phyloP scores from a whole-genome alignment of 2,113 vertebrate genomes.

The Dicaeum eximium region DNA sequence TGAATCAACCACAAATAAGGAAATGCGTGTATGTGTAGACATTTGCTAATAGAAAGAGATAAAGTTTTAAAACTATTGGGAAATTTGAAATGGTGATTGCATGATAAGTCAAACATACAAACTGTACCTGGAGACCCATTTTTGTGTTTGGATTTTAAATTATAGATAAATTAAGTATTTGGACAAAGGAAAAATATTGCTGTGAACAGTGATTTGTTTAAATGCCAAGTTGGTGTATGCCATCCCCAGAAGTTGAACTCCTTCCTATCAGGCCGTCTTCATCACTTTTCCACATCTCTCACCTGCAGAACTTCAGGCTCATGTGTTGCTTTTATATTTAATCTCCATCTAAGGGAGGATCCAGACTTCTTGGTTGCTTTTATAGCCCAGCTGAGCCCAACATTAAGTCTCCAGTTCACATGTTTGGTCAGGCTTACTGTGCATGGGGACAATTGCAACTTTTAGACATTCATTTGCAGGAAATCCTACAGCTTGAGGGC shows the following conservation, averaged over 20 bases:
- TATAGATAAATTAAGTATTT: not conserved
- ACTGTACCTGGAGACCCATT: not conserved
- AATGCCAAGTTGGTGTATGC: not conserved
- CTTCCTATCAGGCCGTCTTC: not conserved
- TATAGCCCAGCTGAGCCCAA: not conserved
- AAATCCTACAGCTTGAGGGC: not conserved
- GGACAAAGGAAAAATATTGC: not conserved
- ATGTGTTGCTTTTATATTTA: not conserved
- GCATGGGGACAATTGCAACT: not conserved
- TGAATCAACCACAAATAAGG: not conserved
- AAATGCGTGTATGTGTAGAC: not conserved
- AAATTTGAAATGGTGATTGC: not conserved
- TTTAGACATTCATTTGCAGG: not conserved
- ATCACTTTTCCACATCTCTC: not conserved
- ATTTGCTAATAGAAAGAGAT: not conserved
- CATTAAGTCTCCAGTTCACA: not conserved
- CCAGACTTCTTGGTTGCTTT: not conserved
- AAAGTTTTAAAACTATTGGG: not conserved
- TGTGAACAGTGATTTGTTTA: not conserved
- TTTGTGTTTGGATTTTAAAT: not conserved
- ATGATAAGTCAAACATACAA: not conserved
- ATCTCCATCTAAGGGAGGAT: not conserved
- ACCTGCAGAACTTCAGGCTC: not conserved
- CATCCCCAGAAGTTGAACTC: not conserved
- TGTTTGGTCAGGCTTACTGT: not conserved